phyloP scores from a whole-genome alignment of 2,888 invertebrate genomes.

The Alcis repandata region DNA sequence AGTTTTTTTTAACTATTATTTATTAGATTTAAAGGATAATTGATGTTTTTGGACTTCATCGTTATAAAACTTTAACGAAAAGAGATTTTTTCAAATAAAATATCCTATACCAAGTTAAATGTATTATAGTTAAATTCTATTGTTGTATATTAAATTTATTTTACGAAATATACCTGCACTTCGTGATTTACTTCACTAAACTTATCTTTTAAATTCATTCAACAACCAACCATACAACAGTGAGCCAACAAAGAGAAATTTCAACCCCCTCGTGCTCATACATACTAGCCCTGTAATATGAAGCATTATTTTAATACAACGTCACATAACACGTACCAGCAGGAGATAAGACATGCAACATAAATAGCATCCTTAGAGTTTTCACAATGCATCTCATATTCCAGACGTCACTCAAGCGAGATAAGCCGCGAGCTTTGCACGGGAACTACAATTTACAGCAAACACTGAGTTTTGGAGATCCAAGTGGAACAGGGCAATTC shows the following conservation, averaged over 20 bases:
- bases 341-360: slow-evolving; percentile 33
- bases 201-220: background rate
- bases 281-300: background rate
- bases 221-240: background rate
- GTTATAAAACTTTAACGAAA: no score
- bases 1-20: no score
- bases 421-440: slow-evolving; percentile 60
- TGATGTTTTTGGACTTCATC: no score
- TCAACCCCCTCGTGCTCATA: background rate
- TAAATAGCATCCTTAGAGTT: slow-evolving; percentile 46
- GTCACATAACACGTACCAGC: slow-evolving; percentile 14
- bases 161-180: no score
- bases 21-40: no score
- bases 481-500: slow-evolving; percentile 51
- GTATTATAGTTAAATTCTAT: no score
- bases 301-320: slow-evolving; percentile 24
- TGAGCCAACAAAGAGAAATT: background rate
- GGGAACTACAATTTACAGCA: slow-evolving; percentile 64
- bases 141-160: no score
- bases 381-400: slow-evolving; percentile 58
- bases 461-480: slow-evolving; percentile 59
- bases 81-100: no score
- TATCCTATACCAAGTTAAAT: no score
- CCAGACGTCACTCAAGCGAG: slow-evolving; percentile 58
- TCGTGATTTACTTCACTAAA: no score